Percentiles rank a stretch among this genome's conserved stretches.
Evolutionary conservation across 92 coral and sea anemone species (phyloP).

Genomic region (Phenganax stokvisi): DNA sequence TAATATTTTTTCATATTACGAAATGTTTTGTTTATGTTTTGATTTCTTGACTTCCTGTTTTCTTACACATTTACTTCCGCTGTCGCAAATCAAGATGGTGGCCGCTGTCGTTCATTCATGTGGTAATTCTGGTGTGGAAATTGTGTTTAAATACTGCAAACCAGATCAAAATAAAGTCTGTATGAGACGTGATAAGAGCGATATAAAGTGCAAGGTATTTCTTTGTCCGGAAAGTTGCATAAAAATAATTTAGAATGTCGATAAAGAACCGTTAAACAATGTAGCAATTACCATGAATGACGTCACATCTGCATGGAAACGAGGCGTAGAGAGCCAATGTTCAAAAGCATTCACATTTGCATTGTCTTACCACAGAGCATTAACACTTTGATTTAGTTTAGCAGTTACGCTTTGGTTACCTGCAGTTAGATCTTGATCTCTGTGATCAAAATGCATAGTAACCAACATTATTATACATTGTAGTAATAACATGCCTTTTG

Average conservation of each 20-base stretch:
- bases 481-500: too few species aligned
- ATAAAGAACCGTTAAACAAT: too few species aligned
- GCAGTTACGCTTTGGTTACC: too few species aligned
- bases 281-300: too few species aligned
- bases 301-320: too few species aligned
- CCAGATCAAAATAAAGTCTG: constrained; percentile 5
- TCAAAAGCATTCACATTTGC: too few species aligned
- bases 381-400: not conserved
- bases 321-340: too few species aligned
- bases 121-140: constrained; percentile 19
- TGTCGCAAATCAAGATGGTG: constrained; percentile 2
- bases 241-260: too few species aligned
- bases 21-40: constrained; percentile 17
- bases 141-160: constrained; percentile 23
- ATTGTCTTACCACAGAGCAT: too few species aligned
- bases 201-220: constrained; percentile 19
- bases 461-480: not conserved
- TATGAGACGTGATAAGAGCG: constrained; percentile 8
- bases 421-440: not conserved
- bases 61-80: not conserved
- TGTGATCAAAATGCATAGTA: not conserved
- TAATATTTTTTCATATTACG: not conserved
- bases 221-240: not conserved
- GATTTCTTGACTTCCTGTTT: constrained; percentile 23
- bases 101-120: constrained; percentile 16